Conservation (phyloP, 2,888 invertebrate genomes). For the Scelioninae gen. 1 region DNA sequence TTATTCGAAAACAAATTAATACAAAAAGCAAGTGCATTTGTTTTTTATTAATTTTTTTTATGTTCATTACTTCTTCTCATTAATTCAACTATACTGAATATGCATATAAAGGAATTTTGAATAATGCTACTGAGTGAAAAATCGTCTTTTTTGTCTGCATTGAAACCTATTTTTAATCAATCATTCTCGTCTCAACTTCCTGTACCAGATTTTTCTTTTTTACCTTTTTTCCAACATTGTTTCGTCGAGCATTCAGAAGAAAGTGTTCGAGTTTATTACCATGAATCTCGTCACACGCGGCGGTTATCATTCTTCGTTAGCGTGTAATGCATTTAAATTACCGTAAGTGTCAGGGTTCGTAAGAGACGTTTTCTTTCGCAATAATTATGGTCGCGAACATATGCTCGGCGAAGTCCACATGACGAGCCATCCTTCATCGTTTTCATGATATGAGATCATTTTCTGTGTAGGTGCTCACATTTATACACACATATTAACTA, state of each 20-base stretch:
- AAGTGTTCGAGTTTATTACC: constrained; percentile 27
- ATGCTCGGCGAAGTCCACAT: constrained; percentile 55
- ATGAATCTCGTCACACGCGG: constrained; percentile 31
- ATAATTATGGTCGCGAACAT: constrained; percentile 59
- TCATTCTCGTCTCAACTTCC: constrained; percentile 37
- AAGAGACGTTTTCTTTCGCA: constrained; percentile 51
- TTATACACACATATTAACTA: neutral
- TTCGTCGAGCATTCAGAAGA: neutral
- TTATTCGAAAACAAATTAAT: too few species aligned
- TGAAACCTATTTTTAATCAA: constrained; percentile 11
- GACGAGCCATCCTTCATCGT: constrained; percentile 61
- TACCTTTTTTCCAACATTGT: constrained; percentile 21
- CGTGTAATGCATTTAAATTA: constrained; percentile 49
- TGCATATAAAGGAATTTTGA: too few species aligned
- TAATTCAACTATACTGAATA: too few species aligned
- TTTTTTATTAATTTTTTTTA: too few species aligned
- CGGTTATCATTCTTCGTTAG: constrained; percentile 48
- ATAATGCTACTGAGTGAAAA: too few species aligned
- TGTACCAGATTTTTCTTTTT: constrained; percentile 21
- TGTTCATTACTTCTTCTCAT: too few species aligned
- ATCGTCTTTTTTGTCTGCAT: neutral
- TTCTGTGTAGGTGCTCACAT: neutral
- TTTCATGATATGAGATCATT: constrained; percentile 15
- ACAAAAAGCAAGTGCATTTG: too few species aligned
- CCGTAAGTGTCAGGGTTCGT: constrained; percentile 61